These are phyloP conservation scores for Noctua janthina DNA, from an alignment of 2,888 invertebrate genomes.

Conservation along the genomic window DNA sequence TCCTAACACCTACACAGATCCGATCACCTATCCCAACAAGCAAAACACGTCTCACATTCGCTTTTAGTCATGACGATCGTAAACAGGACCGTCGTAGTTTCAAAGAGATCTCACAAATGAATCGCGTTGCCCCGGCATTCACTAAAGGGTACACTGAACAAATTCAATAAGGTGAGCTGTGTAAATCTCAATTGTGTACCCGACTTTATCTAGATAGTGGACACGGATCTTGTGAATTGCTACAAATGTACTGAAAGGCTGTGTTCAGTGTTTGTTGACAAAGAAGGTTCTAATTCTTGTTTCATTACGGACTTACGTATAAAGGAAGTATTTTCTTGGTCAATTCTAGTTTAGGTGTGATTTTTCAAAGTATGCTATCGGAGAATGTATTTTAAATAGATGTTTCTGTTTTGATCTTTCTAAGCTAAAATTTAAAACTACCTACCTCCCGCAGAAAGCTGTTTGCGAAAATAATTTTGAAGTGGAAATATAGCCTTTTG, in stretches of 20 bases:
- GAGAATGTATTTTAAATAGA: neutral
- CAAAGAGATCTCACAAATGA: constrained; percentile 72
- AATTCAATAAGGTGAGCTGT: constrained; percentile 80
- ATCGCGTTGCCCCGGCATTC: constrained; percentile 63
- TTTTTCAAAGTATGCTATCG: neutral
- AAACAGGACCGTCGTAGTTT: constrained; percentile 48
- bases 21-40: constrained; percentile 14
- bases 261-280: constrained; percentile 59
- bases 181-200: constrained; percentile 81
- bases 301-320: neutral
- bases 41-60: constrained; percentile 18
- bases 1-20: constrained; percentile 3
- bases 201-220: constrained; percentile 77
- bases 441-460: neutral
- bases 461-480: neutral
- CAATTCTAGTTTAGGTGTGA: neutral
- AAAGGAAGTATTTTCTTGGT: neutral
- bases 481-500: too few relatives aligned
- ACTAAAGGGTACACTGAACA: constrained; percentile 70
- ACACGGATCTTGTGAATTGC: constrained; percentile 72
- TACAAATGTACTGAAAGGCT: constrained; percentile 72
- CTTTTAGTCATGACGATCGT: constrained; percentile 27
- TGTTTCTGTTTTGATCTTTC: neutral
- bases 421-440: neutral
- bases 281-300: constrained; percentile 15